Base-by-base conservation (phyloP, 2,113 vertebrate genomes). In the Asarcornis scutulata region DNA sequence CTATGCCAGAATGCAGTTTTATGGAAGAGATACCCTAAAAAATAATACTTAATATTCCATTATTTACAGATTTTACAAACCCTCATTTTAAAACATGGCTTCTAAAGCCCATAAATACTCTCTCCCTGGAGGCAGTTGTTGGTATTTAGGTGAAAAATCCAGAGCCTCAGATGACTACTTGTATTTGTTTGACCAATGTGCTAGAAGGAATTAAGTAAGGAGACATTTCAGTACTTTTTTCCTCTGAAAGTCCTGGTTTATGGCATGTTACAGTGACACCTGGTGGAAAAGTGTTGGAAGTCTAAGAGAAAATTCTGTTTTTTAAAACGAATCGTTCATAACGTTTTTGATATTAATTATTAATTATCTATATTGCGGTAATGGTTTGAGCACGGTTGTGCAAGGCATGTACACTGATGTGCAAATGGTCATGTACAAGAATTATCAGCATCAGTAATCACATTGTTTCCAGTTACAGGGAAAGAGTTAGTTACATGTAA, bases 211-310 rank as follows among this genome's bases (percentile, higher is more conserved):
- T 34, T 38, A 79, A 92, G 71, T 6, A 73, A 60, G 31, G 29
- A 64, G 29, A 46, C 34, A 69, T 34, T 40, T 78, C 42, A 21
- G 64, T 4, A 17, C 2, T 38, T 31, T 46, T 82, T 71, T 20
- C 1, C 67, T 79, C 91, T 44, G 27, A 55, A 81, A 60, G 40
- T 60, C 14, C 18, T 36, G 23, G 50, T 95, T 96, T 96, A 79
- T 80, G 63, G 75, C n/a, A 86, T 97, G 74, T 78, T 86, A 95
- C 74, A 97, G 96, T 95, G 97, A 98, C 98, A 97, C 91, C 97
- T 76, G 92, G 97, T 98, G 98, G 97, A 91, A 94, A 80, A 75
- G 27, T 22, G 40, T 82, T 68, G 17, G 66, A 71, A 80, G 55
- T 21, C 55, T 26, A 75, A 56, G 31, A 58, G 94, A 68, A 38